Evolutionary conservation across 2,888 invertebrate genomes (phyloP).

Genomic region (Ernsta delagoae): DNA sequence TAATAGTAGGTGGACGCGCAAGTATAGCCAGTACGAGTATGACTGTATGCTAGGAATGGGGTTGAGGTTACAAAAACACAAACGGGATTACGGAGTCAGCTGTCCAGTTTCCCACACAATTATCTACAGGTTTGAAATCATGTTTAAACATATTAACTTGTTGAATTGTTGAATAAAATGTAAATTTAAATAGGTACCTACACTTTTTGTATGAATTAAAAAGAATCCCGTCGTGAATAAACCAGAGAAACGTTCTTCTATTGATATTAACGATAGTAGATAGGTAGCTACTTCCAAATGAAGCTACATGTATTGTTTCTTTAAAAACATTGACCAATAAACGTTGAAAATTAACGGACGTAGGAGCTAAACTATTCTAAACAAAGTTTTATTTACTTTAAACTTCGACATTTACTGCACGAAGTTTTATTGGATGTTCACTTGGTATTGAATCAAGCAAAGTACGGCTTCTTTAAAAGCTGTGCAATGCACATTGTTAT

Average conservation of each 20-base stretch:
- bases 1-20: conserved; percentile 20
- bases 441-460: background rate
- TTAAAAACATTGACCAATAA: background rate
- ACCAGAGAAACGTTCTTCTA: too few relatives aligned
- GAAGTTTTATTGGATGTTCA: background rate
- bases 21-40: conserved; percentile 3
- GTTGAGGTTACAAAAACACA: conserved; percentile 24
- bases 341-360: background rate
- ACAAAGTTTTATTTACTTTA: background rate
- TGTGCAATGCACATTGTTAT: conserved; percentile 22
- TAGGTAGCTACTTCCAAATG: too few relatives aligned
- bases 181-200: too few relatives aligned
- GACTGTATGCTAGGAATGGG: conserved; percentile 15
- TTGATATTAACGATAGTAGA: too few relatives aligned
- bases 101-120: conserved; percentile 12
- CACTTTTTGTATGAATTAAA: too few relatives aligned
- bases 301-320: too few relatives aligned
- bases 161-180: too few relatives aligned
- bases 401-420: background rate
- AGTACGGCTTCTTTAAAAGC: conserved; percentile 12
- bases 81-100: conserved; percentile 12
- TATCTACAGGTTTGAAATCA: background rate
- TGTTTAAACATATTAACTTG: background rate
- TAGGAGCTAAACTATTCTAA: too few relatives aligned
- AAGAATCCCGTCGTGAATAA: too few relatives aligned